phyloP scores from a whole-genome alignment of 2,888 invertebrate genomes.

The Polyploca ridens region DNA sequence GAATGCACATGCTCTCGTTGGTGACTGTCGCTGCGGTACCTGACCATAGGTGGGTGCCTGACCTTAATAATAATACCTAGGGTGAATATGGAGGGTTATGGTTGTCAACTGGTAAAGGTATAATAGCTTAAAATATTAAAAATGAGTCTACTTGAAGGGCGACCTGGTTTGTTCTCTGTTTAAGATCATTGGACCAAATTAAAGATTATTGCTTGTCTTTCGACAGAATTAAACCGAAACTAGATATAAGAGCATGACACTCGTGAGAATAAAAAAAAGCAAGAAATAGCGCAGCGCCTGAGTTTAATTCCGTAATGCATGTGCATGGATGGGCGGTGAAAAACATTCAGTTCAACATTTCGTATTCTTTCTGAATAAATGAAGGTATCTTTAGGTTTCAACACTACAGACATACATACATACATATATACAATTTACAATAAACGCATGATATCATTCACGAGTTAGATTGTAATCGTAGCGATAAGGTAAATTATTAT shows the following conservation, averaged over 20 bases:
- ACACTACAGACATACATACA: neutral
- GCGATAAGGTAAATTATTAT: constrained; percentile 16
- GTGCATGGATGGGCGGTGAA: neutral
- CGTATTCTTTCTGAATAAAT: neutral
- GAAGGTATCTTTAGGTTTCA: neutral
- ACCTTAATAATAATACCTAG: neutral
- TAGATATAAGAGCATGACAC: neutral
- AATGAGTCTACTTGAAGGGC: neutral
- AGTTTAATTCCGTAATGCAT: neutral
- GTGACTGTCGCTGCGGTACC: constrained; percentile 93
- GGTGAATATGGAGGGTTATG: neutral
- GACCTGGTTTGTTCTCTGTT: neutral
- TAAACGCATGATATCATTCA: neutral
- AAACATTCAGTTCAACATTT: neutral
- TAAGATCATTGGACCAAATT: neutral
- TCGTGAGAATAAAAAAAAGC: no score
- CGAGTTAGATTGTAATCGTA: neutral
- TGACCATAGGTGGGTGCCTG: constrained; percentile 84
- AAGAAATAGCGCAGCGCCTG: neutral
- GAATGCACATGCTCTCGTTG: constrained; percentile 92
- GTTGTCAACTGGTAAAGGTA: neutral
- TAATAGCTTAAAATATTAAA: neutral
- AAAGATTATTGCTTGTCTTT: neutral
- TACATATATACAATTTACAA: neutral
- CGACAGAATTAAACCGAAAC: neutral